phyloP scores from a whole-genome alignment of 2,888 invertebrate genomes.

The Agrotis ipsilon region DNA sequence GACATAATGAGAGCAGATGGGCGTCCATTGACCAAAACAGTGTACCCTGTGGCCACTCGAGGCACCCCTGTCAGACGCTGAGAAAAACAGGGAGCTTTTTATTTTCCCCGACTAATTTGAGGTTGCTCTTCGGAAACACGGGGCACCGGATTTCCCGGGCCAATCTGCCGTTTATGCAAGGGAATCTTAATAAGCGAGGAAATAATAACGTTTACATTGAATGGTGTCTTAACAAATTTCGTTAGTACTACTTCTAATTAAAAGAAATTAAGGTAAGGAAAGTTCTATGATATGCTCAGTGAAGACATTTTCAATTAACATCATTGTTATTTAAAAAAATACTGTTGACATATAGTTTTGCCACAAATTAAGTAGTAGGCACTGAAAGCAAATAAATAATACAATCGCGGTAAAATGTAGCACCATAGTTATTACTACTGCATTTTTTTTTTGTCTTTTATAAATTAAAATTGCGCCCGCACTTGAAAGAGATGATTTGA shows the following conservation, averaged over 20 bases:
- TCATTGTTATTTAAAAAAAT: not conserved
- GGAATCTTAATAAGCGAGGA: constrained; percentile 61
- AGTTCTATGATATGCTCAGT: too few species aligned
- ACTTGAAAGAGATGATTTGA: too few species aligned
- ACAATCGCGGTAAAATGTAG: not conserved
- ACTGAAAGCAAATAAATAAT: not conserved
- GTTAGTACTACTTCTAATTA: not conserved
- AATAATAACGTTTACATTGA: constrained; percentile 61
- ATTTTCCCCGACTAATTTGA: constrained; percentile 83
- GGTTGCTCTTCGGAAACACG: constrained; percentile 75
- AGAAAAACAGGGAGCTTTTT: constrained; percentile 77
- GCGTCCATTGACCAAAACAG: constrained; percentile 76
- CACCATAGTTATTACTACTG: too few species aligned
- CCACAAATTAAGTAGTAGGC: not conserved
- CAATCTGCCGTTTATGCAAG: constrained; percentile 64
- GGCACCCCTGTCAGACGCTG: constrained; percentile 76
- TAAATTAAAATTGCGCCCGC: too few species aligned
- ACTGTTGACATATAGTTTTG: too few species aligned
- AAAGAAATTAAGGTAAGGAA: not conserved
- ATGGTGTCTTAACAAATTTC: constrained; percentile 7
- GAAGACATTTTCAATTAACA: not conserved
- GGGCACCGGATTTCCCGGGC: constrained; percentile 70
- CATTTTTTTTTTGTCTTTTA: too few species aligned
- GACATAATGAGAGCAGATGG: constrained; percentile 78
- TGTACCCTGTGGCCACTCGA: constrained; percentile 75